Conservation (phyloP, 2,888 invertebrate species). For the Polydesmus complanatus region DNA sequence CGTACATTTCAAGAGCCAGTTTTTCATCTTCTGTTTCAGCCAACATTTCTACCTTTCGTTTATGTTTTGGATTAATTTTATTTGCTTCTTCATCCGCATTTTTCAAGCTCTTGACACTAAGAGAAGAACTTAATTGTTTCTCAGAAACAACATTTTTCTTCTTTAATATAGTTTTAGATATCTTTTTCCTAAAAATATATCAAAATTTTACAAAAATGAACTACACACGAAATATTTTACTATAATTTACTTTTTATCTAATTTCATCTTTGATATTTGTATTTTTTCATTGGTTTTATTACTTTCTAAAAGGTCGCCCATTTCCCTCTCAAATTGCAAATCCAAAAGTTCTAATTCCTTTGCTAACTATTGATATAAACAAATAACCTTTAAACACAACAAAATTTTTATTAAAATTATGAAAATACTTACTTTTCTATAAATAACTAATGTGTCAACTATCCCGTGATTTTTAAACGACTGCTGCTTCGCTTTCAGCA, state of each 20-base stretch:
- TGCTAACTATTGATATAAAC: slow-evolving; percentile 45
- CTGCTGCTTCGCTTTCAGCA: slow-evolving; percentile 60
- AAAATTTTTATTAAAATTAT: not conserved
- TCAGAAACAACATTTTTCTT: no score
- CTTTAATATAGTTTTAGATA: no score
- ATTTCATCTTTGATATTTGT: no score
- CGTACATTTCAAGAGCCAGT: slow-evolving; percentile 26
- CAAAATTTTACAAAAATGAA: no score
- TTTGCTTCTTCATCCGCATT: no score
- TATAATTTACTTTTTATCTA: no score
- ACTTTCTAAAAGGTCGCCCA: no score
- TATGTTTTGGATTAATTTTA: not conserved
- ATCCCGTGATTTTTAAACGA: slow-evolving; percentile 75
- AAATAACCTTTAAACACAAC: not conserved
- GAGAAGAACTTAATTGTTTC: no score
- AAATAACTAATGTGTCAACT: slow-evolving; percentile 65
- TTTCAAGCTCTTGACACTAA: no score
- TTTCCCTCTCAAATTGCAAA: slow-evolving; percentile 4
- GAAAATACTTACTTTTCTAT: slow-evolving; percentile 34
- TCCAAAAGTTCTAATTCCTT: slow-evolving; percentile 57
- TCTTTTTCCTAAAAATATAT: no score
- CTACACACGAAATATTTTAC: no score
- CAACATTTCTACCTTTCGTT: not conserved
- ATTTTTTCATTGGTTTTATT: no score
- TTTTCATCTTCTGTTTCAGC: slow-evolving; percentile 28